These are phyloP conservation scores for Dasyprocta punctata DNA, from an alignment of 2,113 vertebrate genomes.

Conservation along the genomic window DNA sequence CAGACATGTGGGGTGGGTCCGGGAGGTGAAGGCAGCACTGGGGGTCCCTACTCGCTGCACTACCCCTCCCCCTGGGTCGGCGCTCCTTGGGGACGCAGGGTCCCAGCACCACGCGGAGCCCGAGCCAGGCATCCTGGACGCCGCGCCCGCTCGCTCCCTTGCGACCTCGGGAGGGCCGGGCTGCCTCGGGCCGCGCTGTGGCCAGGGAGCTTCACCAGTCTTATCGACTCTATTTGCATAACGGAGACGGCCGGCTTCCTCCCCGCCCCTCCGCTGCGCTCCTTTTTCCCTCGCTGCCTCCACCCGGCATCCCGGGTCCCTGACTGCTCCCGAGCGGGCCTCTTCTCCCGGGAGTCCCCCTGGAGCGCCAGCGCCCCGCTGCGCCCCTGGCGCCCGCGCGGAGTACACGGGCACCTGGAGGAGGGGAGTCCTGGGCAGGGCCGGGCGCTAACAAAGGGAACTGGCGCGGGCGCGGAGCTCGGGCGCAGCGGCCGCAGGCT, in stretches of 20 bases:
- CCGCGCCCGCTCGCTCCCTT: neutral
- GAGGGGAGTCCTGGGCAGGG: conserved; percentile 33
- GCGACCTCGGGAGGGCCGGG: conserved; percentile 17
- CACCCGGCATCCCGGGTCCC: neutral
- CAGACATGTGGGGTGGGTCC: rapidly evolving
- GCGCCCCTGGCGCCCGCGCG: neutral
- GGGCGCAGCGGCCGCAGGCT: neutral
- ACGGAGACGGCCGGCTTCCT: conserved; percentile 37
- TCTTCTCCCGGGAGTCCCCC: neutral
- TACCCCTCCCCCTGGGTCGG: neutral
- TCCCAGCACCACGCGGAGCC: neutral
- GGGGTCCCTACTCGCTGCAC: neutral
- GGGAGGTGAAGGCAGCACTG: neutral
- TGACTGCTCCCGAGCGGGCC: neutral
- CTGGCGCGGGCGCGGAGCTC: neutral
- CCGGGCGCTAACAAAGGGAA: conserved; percentile 76
- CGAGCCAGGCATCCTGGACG: neutral
- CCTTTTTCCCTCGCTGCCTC: neutral
- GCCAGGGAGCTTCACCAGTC: neutral
- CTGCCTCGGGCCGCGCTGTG: neutral
- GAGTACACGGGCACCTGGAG: conserved; percentile 35
- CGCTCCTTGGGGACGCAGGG: neutral
- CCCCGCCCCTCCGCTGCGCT: conserved; percentile 56
- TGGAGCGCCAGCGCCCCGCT: neutral
- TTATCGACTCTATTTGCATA: conserved; percentile 71